These are phyloP conservation scores for Tetranychus truncatus DNA, from an alignment of 2,888 invertebrate species.

Conservation along the genomic window DNA sequence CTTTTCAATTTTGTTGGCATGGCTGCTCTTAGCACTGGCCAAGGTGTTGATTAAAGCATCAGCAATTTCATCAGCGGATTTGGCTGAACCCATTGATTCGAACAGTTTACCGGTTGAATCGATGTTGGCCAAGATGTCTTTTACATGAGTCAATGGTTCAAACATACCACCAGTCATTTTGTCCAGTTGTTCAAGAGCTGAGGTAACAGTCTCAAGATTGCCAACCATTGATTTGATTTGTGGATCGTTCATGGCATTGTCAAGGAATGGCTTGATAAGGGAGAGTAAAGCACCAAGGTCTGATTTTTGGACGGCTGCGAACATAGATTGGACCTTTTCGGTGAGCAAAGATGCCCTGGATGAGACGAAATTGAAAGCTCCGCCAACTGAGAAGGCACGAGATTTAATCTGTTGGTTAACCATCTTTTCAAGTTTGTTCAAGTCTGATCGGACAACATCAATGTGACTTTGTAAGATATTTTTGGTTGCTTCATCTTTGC, in stretches of 20 bases:
- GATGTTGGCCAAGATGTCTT: neutral
- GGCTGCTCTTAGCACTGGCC: neutral
- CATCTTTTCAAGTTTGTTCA: neutral
- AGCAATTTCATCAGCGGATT: neutral
- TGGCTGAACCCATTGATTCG: neutral
- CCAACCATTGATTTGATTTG: neutral
- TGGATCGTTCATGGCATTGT: neutral
- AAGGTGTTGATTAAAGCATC: neutral
- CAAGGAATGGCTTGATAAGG: neutral
- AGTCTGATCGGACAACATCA: neutral
- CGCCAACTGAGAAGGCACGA: neutral
- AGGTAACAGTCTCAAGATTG: neutral
- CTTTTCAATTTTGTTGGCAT: neutral
- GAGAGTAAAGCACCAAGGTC: neutral
- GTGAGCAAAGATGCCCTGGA: too few relatives aligned
- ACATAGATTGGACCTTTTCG: neutral
- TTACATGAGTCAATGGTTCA: neutral
- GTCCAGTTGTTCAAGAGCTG: neutral
- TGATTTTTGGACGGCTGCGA: neutral
- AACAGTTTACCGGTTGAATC: neutral
- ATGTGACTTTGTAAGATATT: neutral
- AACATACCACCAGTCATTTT: neutral
- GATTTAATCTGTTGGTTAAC: neutral
- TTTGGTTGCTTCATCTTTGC: neutral
- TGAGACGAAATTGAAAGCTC: neutral